phyloP scores from a whole-genome alignment of 2,113 vertebrate species.

The Haliaeetus leucogaster region DNA sequence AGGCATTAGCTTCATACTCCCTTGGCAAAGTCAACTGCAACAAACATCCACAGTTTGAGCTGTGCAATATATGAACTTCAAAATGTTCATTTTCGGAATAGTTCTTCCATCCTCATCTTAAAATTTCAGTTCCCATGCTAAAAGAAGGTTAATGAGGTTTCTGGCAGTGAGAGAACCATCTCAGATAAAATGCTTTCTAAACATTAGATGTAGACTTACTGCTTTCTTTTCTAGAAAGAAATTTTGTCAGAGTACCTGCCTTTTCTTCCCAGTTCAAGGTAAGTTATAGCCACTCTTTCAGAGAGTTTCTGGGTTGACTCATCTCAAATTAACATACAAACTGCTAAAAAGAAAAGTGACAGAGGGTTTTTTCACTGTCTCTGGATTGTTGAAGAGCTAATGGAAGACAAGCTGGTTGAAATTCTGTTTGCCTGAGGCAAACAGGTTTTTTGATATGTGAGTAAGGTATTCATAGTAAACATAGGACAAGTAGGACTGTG shows the following conservation, averaged over 20 bases:
- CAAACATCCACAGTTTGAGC: not conserved
- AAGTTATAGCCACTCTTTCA: not conserved
- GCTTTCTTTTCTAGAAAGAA: not conserved
- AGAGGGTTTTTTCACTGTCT: not conserved
- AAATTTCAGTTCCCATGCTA: not conserved
- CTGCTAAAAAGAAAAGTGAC: not conserved
- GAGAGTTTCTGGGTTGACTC: not conserved
- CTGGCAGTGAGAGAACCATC: not conserved
- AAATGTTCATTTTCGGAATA: not conserved
- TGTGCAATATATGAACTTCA: not conserved
- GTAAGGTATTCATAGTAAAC: slow-evolving; percentile 2
- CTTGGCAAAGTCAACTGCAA: not conserved
- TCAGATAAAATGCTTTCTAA: not conserved
- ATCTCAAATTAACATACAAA: not conserved
- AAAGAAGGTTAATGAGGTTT: not conserved
- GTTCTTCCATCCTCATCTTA: not conserved
- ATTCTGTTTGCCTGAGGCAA: not conserved
- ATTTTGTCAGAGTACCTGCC: not conserved
- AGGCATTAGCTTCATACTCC: not conserved
- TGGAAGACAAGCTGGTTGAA: not conserved
- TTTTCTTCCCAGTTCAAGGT: not conserved
- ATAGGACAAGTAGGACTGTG: not conserved
- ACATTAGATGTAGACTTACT: not conserved
- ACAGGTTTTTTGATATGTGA: not conserved
- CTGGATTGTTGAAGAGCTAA: not conserved